Evolutionary conservation across 2,113 vertebrate species (phyloP).

Genomic region (Pholis gunnellus): DNA sequence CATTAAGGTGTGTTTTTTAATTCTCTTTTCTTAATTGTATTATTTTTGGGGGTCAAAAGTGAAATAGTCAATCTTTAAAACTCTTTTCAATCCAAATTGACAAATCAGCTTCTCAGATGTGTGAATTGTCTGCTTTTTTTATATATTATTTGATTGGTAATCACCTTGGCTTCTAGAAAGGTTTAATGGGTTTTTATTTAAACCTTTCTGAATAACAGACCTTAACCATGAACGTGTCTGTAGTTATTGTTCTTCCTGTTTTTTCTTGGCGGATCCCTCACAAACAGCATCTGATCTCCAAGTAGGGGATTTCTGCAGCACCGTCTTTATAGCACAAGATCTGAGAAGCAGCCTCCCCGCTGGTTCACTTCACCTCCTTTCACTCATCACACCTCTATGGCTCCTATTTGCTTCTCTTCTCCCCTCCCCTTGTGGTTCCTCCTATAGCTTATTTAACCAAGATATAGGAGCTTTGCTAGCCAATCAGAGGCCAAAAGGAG

Average conservation of each 20-base stretch:
- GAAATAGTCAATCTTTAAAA: background rate
- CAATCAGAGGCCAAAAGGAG: background rate
- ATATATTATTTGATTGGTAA: background rate
- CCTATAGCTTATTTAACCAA: background rate
- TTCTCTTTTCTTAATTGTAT: background rate
- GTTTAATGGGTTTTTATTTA: background rate
- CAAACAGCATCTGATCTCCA: background rate
- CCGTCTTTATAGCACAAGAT: background rate
- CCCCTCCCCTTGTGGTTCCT: background rate
- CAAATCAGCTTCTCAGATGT: background rate
- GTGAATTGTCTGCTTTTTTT: background rate
- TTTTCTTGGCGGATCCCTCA: background rate
- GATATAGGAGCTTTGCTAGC: constrained; percentile 5
- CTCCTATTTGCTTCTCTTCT: background rate
- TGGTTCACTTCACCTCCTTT: too few relatives aligned
- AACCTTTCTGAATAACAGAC: background rate
- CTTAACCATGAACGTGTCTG: background rate
- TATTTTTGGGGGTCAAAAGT: background rate
- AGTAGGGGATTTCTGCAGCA: background rate
- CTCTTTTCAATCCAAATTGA: too few relatives aligned
- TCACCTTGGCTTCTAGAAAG: background rate
- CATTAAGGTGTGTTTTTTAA: background rate
- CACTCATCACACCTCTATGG: background rate
- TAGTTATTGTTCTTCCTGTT: background rate
- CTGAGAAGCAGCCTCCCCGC: background rate